A percentile compares a stretch with the other conserved stretches of the same genome.
Evolutionary conservation across 2,888 invertebrate species (phyloP).

Genomic region (Sarcophaga subvicina): DNA sequence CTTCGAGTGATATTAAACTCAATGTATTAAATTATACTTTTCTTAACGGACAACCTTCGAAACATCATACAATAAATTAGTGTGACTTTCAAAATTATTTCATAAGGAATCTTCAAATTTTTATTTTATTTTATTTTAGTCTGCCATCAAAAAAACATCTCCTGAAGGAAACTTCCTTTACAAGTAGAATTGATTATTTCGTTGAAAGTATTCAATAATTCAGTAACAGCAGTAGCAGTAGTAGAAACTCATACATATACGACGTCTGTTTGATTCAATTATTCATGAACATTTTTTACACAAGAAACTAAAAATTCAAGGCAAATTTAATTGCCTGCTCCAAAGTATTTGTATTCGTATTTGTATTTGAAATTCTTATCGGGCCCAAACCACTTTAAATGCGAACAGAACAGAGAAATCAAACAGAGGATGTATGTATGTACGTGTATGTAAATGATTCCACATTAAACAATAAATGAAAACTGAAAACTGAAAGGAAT

Average conservation of each 20-base stretch:
- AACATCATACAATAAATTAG: too few relatives aligned
- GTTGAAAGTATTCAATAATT: not conserved
- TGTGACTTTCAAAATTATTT: too few relatives aligned
- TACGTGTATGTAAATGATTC: not conserved
- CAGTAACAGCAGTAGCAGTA: not conserved
- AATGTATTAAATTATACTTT: too few relatives aligned
- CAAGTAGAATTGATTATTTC: too few relatives aligned
- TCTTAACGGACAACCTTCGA: too few relatives aligned
- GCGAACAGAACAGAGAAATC: slow-evolving; percentile 15
- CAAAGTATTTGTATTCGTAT: slow-evolving; percentile 49
- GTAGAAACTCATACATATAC: not conserved
- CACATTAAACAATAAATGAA: not conserved
- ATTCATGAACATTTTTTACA: slow-evolving; percentile 38
- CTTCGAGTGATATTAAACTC: too few relatives aligned
- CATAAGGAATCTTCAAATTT: too few relatives aligned
- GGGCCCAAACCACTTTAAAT: slow-evolving; percentile 47
- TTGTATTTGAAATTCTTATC: slow-evolving; percentile 56
- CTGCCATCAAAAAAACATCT: too few relatives aligned
- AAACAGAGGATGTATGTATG: slow-evolving; percentile 10
- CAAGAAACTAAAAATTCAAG: slow-evolving; percentile 38
- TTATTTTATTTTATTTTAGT: too few relatives aligned
- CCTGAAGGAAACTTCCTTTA: too few relatives aligned
- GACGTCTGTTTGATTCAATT: slow-evolving; percentile 35
- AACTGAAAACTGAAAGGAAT: not conserved
- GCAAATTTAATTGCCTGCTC: slow-evolving; percentile 61